Evolutionary conservation across 2,888 invertebrate species (phyloP), one percentile per base, ranked within the genome.

Genomic region (Entomobrya multifasciata): DNA sequence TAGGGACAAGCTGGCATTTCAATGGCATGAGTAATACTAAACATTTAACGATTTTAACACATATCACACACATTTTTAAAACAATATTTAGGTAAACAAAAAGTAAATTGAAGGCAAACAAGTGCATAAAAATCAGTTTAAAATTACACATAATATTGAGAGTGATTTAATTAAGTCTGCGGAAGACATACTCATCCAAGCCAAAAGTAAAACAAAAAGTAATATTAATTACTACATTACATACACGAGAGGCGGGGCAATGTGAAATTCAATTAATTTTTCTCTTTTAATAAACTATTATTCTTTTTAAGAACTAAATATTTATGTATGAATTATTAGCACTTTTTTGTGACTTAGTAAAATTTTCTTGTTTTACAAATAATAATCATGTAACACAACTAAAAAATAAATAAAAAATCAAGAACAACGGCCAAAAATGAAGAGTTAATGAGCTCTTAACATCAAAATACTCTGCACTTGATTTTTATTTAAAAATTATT

Each of bases 1-100:
- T 27, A 60, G 25, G 62, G 30, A n/a, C 36, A 65, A 17, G 41
- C 30, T 65, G 65, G 3, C 65, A 62, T 65, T 65, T 65, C 17
- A n/a, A n/a, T 65, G 65, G 65, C 65, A 65, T 62, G 6, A 8
- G n/a, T 62, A 4, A 60, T 22, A 17, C n/a, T n/a, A n/a, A n/a
- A n/a, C n/a, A 17, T 22, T 22, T 55, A 8, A 55, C 20, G 1
- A 55, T 20, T 20, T 20, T 10, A 10, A 20, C 17, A 4, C 55
- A 55, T 11, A 55, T 15, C 22, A 55, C 11, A 55, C 55, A 4
- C 55, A 55, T 22, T n/a, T n/a, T 4, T 22, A 60, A 30, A 10
- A 25, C 25, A 27, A 60, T 27, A 60, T 22, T 60, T 27, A 22
- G 25, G 11, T 13, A 60, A 27, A 25, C 60, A 27, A 60, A 15